These are phyloP conservation scores for Falco cherrug DNA, from an alignment of 2,797 vertebrate genomes.

Conservation along the genomic window DNA sequence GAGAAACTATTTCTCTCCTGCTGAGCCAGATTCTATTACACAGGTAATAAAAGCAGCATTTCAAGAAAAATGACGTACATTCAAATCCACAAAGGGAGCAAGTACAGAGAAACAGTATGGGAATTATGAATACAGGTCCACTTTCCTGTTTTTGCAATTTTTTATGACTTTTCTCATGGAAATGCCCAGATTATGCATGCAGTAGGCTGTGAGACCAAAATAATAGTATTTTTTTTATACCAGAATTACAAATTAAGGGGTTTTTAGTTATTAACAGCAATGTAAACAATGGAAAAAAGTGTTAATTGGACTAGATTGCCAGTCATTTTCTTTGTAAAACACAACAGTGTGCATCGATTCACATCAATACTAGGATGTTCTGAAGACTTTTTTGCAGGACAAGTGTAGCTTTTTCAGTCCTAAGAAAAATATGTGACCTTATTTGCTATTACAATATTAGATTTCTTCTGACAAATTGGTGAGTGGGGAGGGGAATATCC, in stretches of 20 bases:
- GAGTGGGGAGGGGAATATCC: not conserved
- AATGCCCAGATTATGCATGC: not conserved
- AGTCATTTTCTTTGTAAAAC: not conserved
- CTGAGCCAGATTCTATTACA: not conserved
- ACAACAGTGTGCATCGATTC: not conserved
- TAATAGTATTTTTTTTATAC: not conserved
- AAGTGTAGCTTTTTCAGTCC: not conserved
- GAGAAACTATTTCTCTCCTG: not conserved
- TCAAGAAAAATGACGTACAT: not conserved
- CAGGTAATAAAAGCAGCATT: slow-evolving; percentile 41
- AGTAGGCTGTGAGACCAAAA: not conserved
- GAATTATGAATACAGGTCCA: not conserved
- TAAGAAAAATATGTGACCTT: not conserved
- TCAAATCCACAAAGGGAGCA: not conserved
- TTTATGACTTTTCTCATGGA: not conserved
- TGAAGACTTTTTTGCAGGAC: not conserved
- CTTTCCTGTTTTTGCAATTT: not conserved
- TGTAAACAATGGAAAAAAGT: not conserved
- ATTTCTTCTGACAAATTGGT: not conserved
- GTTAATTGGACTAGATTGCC: not conserved
- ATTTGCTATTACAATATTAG: not conserved
- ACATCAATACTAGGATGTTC: not conserved
- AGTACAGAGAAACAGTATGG: not conserved
- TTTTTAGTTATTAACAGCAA: not conserved
- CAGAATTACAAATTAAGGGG: not conserved